A percentile compares a stretch with the other conserved stretches of the same genome.
Conservation (phyloP, 2,888 invertebrate species). For the Archips crataeganus region DNA sequence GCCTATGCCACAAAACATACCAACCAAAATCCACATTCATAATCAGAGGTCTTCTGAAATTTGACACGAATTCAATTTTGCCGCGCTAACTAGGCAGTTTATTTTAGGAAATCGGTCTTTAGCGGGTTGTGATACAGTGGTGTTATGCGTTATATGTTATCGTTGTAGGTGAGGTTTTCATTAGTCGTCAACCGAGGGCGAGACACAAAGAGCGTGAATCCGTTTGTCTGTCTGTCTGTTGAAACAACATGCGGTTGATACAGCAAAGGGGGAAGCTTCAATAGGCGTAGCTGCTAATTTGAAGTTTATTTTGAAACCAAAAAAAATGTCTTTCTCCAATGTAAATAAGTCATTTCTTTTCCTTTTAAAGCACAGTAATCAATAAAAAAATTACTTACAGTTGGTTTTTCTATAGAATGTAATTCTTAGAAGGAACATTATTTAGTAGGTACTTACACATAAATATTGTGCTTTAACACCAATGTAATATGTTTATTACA, state of each 20-base stretch:
- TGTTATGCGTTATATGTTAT: conserved; percentile 29
- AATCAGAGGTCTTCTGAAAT: conserved; percentile 59
- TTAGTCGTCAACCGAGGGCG: conserved; percentile 71
- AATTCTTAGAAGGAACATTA: background rate
- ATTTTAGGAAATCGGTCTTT: conserved; percentile 50
- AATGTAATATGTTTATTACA: too few species aligned
- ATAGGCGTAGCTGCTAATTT: conserved; percentile 33
- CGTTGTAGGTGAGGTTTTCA: conserved; percentile 60
- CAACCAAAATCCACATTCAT: conserved; percentile 50
- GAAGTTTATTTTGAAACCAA: conserved; percentile 10
- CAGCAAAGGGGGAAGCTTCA: conserved; percentile 60
- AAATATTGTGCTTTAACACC: too few species aligned
- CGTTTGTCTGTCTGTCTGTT: conserved; percentile 74
- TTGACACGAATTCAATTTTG: conserved; percentile 51
- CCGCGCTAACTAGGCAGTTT: conserved; percentile 40
- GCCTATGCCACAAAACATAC: conserved; percentile 44
- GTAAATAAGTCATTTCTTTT: too few species aligned
- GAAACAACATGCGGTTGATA: conserved; percentile 77
- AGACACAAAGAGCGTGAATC: conserved; percentile 65
- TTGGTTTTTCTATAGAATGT: too few species aligned
- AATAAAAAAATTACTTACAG: too few species aligned
- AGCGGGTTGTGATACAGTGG: conserved; percentile 42
- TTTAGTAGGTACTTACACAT: too few species aligned
- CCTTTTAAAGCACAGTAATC: too few species aligned
- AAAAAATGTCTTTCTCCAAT: background rate